Percentiles rank a stretch among this genome's conserved stretches.
phyloP scores from a whole-genome alignment of 1,140 invertebrate genomes.

The Philotrypesis tridentata region DNA sequence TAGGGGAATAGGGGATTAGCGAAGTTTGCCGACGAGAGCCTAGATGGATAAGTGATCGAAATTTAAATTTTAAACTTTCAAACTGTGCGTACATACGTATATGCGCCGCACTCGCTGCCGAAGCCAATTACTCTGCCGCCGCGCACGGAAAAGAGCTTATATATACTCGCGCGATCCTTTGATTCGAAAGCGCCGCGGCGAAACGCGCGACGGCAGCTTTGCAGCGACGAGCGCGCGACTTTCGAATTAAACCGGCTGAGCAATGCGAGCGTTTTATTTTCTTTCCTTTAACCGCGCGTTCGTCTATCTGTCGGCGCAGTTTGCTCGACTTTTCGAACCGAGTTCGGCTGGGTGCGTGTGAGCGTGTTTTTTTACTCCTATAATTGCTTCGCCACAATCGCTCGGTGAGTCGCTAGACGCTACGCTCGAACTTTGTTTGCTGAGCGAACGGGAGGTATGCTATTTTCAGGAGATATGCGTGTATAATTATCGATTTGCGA shows the following conservation, averaged over 20 bases:
- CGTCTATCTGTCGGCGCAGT: neutral
- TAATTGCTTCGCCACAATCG: no score
- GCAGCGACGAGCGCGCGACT: no score
- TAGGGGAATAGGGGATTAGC: slow-evolving; percentile 20
- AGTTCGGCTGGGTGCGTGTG: no score
- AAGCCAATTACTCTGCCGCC: neutral
- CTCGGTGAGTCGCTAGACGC: no score
- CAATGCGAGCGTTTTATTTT: neutral
- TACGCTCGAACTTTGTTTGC: no score
- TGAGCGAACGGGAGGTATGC: no score
- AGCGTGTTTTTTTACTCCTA: no score
- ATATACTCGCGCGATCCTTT: no score
- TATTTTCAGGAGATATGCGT: no score
- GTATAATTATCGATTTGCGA: no score
- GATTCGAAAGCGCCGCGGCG: slow-evolving; percentile 15
- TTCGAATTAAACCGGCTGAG: slow-evolving; percentile 34
- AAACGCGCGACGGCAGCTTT: slow-evolving; percentile 21
- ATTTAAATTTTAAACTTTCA: slow-evolving; percentile 47
- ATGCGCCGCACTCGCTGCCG: neutral
- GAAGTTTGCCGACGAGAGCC: slow-evolving; percentile 18
- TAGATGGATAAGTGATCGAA: slow-evolving; percentile 45
- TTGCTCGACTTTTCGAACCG: neutral
- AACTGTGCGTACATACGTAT: neutral
- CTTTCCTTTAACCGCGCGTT: neutral
- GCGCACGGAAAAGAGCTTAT: slow-evolving; percentile 23